Evolutionary conservation across 2,888 invertebrate genomes (phyloP).

Genomic region (Nephrotoma guestfalica): DNA sequence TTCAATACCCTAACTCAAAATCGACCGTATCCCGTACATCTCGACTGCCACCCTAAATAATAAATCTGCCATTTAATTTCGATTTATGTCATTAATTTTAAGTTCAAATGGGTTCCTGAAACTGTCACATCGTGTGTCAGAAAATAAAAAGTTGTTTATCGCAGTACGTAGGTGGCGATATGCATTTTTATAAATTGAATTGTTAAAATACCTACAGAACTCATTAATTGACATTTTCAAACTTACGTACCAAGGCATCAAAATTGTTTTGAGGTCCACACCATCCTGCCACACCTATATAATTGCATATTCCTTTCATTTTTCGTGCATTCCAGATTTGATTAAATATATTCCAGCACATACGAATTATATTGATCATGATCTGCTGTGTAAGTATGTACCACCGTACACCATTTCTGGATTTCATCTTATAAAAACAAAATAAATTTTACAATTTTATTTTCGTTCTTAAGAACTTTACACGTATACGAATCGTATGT

Average conservation of each 20-base stretch:
- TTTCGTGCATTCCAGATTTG: neutral
- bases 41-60: too few species aligned
- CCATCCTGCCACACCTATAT: neutral
- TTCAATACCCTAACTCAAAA: too few species aligned
- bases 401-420: neutral
- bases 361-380: neutral
- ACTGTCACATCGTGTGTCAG: neutral
- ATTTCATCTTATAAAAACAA: neutral
- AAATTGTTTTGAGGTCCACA: neutral
- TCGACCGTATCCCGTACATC: too few species aligned
- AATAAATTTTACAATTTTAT: neutral
- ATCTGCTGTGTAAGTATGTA: neutral
- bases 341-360: neutral
- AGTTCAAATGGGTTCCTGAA: neutral
- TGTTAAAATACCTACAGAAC: neutral
- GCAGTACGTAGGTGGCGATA: neutral
- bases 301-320: neutral
- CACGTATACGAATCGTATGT: neutral
- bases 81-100: neutral
- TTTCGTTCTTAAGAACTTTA: neutral
- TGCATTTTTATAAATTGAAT: neutral
- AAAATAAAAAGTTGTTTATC: neutral
- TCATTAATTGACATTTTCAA: too few species aligned
- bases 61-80: too few species aligned
- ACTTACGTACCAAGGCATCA: neutral